A percentile compares a stretch with the other conserved stretches of the same genome.
Conservation (phyloP, 1,140 invertebrate species). For the Micrasema longulum region DNA sequence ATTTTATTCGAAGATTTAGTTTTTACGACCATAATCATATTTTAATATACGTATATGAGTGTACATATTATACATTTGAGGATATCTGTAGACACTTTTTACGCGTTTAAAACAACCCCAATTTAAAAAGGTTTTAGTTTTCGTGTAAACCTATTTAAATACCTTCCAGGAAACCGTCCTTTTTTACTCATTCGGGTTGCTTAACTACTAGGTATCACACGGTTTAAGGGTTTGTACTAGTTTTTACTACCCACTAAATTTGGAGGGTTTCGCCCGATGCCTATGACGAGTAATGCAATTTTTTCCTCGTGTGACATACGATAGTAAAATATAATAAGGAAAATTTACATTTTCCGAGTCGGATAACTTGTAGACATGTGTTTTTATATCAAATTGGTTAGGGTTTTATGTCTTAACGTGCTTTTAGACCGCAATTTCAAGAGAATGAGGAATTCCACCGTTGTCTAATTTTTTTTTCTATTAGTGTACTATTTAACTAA, state of each 20-base stretch:
- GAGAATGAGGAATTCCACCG: no score
- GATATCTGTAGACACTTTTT: no score
- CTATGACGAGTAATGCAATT: slow-evolving; percentile 32
- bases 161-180: neutral
- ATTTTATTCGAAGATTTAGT: no score
- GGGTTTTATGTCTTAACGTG: slow-evolving; percentile 24
- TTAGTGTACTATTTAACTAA: no score
- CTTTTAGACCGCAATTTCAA: neutral
- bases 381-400: slow-evolving; percentile 29
- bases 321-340: slow-evolving; percentile 42
- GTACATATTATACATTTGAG: no score
- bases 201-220: neutral
- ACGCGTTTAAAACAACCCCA: no score
- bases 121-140: no score
- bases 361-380: slow-evolving; percentile 29
- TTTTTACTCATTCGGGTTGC: neutral
- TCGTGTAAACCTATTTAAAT: no score
- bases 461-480: no score
- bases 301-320: slow-evolving; percentile 30
- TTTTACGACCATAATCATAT: no score
- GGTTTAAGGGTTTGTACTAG: slow-evolving; percentile 20
- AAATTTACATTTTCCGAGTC: slow-evolving; percentile 35
- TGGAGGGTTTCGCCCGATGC: slow-evolving; percentile 31
- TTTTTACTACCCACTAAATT: slow-evolving; percentile 31
- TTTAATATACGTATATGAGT: no score